Percentiles rank a stretch among this genome's conserved stretches.
phyloP scores from a whole-genome alignment of 35 echinoderm and acorn worm species.

The Holothuria glaberrima region DNA sequence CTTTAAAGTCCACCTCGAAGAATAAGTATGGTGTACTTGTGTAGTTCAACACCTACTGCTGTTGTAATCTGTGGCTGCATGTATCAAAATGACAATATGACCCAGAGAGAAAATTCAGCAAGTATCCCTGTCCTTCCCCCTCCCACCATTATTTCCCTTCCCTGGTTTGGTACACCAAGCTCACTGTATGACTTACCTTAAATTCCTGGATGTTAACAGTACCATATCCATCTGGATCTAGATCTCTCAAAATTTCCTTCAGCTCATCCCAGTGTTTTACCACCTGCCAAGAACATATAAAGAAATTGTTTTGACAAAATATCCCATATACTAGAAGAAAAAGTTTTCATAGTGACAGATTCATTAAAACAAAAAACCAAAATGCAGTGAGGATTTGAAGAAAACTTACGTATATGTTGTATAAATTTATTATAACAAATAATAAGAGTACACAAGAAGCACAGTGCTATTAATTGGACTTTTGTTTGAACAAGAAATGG shows the following conservation, averaged over 20 bases:
- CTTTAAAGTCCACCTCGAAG: no score
- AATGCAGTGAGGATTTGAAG: background rate
- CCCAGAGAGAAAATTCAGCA: no score
- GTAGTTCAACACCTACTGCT: no score
- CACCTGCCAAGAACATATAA: constrained; percentile 52
- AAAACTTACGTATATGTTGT: background rate
- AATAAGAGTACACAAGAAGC: no score
- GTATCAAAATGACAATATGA: no score
- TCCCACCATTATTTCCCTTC: no score
- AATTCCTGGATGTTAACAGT: constrained; percentile 66
- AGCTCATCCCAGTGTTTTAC: constrained; percentile 88
- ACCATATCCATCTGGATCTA: constrained; percentile 78
- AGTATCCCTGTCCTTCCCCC: no score
- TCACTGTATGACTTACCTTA: constrained; percentile 53
- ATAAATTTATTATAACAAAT: no score
- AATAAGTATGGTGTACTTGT: no score
- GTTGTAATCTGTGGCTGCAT: no score
- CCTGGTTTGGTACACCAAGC: background rate
- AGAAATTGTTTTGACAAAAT: background rate
- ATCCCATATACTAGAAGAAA: background rate
- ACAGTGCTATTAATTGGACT: no score
- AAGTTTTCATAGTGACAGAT: background rate
- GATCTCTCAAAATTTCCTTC: constrained; percentile 67
- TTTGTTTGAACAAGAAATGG: no score
- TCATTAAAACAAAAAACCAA: background rate